phyloP scores from a whole-genome alignment of 2,113 vertebrate genomes.

The Tragulus kanchil region DNA sequence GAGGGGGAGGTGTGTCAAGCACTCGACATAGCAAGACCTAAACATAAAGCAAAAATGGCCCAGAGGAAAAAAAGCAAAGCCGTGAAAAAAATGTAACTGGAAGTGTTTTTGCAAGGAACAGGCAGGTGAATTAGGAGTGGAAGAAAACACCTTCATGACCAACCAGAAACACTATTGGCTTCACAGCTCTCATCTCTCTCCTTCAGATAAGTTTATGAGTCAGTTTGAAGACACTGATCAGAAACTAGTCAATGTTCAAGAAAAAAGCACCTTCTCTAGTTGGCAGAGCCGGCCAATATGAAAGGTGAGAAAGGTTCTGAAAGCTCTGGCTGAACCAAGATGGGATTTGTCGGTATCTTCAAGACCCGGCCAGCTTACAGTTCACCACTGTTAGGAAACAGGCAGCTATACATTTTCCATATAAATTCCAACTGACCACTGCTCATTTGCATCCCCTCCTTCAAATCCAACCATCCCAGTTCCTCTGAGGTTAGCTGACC shows the following conservation, averaged over 20 bases:
- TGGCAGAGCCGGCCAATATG: constrained; percentile 18
- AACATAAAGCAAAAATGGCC: constrained; percentile 41
- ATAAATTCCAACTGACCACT: constrained; percentile 71
- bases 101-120: constrained; percentile 23
- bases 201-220: constrained; percentile 1
- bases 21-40: constrained; percentile 24
- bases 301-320: constrained; percentile 39
- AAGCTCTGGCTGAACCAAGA: constrained; percentile 55
- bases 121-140: not conserved
- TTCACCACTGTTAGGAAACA: constrained; percentile 1
- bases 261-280: not conserved
- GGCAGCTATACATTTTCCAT: constrained; percentile 68
- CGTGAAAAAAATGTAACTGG: constrained; percentile 16
- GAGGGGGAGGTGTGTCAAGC: constrained; percentile 21
- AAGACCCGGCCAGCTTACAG: constrained; percentile 62
- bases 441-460: constrained; percentile 62
- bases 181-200: constrained; percentile 11
- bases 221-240: not conserved
- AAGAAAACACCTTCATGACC: not conserved
- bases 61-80: constrained; percentile 25
- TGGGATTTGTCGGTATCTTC: constrained; percentile 38
- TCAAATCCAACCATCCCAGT: constrained; percentile 53
- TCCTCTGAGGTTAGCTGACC: constrained; percentile 74
- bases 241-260: not conserved
- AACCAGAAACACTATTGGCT: not conserved